Conservation (phyloP, 2,797 vertebrate species). For the Florisuga fusca region DNA sequence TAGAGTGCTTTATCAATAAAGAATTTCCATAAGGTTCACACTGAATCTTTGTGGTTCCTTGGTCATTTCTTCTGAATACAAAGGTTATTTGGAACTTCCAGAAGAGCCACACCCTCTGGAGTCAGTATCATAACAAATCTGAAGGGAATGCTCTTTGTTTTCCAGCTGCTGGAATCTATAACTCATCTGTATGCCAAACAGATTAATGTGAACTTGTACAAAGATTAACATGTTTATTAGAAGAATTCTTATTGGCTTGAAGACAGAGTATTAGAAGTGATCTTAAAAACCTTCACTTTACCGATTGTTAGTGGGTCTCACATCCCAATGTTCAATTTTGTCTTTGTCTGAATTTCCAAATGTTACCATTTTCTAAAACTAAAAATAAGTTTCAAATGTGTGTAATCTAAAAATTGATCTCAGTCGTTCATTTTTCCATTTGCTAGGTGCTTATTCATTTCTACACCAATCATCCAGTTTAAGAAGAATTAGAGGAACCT, state of each 20-base stretch:
- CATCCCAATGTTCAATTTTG: not conserved
- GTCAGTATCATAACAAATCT: not conserved
- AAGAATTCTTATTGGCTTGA: not conserved
- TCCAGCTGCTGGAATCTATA: not conserved
- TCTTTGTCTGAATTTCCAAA: not conserved
- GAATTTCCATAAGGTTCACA: not conserved
- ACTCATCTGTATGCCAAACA: not conserved
- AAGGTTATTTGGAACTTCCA: not conserved
- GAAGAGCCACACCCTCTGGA: not conserved
- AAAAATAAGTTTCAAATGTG: not conserved
- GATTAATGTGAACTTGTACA: not conserved
- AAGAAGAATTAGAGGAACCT: not conserved
- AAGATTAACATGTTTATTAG: not conserved
- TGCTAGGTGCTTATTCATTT: not conserved
- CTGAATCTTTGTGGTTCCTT: not conserved
- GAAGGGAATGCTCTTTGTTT: not conserved
- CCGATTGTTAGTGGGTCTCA: not conserved
- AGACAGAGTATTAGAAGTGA: not conserved
- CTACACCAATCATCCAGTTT: not conserved
- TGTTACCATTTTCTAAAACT: not conserved
- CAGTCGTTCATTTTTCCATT: not conserved
- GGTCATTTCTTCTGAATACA: not conserved
- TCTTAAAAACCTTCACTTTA: not conserved
- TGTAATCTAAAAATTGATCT: not conserved
- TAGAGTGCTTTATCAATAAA: not conserved